These are phyloP conservation scores for Torymus aiolomorphi DNA, from an alignment of 2,888 invertebrate species.

Conservation along the genomic window DNA sequence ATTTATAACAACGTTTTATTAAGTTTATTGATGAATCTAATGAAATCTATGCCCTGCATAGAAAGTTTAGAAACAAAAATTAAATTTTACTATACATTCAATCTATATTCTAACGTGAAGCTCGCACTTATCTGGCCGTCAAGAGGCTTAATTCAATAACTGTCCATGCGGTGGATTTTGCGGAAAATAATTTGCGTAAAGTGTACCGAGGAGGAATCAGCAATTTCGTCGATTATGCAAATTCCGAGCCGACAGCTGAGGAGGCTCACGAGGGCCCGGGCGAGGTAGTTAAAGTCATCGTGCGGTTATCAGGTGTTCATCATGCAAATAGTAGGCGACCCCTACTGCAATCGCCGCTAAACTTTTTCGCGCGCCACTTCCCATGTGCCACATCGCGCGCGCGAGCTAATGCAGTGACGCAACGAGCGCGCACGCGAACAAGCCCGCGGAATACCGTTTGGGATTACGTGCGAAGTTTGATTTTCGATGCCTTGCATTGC, in stretches of 20 bases:
- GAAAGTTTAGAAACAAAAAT: too few relatives aligned
- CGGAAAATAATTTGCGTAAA: neutral
- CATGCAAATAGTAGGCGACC: conserved; percentile 35
- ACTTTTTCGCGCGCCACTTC: conserved; percentile 42
- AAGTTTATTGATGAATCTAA: too few relatives aligned
- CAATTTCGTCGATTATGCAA: conserved; percentile 34
- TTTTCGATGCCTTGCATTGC: too few relatives aligned
- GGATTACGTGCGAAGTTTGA: too few relatives aligned
- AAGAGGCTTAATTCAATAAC: neutral
- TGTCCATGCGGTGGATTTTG: neutral
- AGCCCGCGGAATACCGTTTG: too few relatives aligned
- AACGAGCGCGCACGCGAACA: neutral
- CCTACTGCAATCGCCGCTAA: conserved; percentile 31
- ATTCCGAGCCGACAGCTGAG: neutral
- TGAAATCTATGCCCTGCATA: too few relatives aligned
- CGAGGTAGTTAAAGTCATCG: conserved; percentile 9
- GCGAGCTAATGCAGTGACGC: conserved; percentile 5
- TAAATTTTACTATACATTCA: too few relatives aligned
- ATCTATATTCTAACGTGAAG: too few relatives aligned
- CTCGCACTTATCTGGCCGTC: too few relatives aligned
- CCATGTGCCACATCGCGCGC: conserved; percentile 39
- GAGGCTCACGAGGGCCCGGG: conserved; percentile 3
- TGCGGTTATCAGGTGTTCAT: conserved; percentile 20
- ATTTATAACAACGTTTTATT: too few relatives aligned
- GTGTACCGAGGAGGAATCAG: conserved; percentile 17